Conservation (phyloP, 2,888 invertebrate genomes). For the Apamea crenata region DNA sequence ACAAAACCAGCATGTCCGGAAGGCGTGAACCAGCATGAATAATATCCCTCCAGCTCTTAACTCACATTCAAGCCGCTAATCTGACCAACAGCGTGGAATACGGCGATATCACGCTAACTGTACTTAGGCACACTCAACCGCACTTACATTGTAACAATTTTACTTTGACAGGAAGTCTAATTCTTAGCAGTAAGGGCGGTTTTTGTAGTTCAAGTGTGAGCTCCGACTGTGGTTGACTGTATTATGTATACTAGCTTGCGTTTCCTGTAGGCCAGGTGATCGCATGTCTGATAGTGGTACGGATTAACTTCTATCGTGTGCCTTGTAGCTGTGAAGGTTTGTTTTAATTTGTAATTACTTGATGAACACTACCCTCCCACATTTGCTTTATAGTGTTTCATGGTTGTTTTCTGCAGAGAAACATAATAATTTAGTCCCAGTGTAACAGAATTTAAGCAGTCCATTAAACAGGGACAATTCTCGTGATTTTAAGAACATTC, state of each 20-base stretch:
- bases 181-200: not conserved
- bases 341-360: conserved; percentile 11
- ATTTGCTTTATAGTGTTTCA: not conserved
- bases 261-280: conserved; percentile 27
- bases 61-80: conserved; percentile 33
- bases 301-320: conserved; percentile 19
- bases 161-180: not conserved
- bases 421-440: not conserved
- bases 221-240: conserved; percentile 5
- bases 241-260: conserved; percentile 6
- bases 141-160: conserved; percentile 1
- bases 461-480: not conserved
- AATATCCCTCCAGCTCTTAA: conserved; percentile 41
- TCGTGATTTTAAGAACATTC: no score
- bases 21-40: conserved; percentile 42
- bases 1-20: conserved; percentile 21
- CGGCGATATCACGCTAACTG: conserved; percentile 39
- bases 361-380: not conserved
- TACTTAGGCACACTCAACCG: not conserved
- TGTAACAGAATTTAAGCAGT: not conserved
- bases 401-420: not conserved
- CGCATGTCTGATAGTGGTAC: conserved; percentile 30
- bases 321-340: conserved; percentile 3
- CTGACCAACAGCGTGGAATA: conserved; percentile 37
- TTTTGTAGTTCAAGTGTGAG: not conserved